These are phyloP conservation scores for Scelioninae gen. 1 DNA, from an alignment of 2,888 invertebrate species.

Conservation along the genomic window DNA sequence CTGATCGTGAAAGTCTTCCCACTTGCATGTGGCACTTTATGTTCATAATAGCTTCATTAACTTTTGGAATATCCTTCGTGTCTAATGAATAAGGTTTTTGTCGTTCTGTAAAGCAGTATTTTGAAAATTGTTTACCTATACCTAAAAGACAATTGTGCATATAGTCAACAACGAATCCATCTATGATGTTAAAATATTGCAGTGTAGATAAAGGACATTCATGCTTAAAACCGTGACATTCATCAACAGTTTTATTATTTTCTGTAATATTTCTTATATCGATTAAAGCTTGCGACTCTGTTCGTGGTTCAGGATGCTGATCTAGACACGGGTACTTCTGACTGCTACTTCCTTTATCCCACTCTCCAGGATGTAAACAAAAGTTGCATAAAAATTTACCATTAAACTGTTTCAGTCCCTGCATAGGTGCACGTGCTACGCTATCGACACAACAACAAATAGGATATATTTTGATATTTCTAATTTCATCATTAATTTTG, in stretches of 20 bases:
- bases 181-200: neutral
- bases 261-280: neutral
- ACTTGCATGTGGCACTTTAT: constrained; percentile 15
- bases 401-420: constrained; percentile 50
- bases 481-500: constrained; percentile 36
- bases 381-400: constrained; percentile 46
- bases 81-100: neutral
- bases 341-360: neutral
- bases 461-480: constrained; percentile 45
- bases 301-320: neutral
- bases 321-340: neutral
- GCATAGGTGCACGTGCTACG: constrained; percentile 32
- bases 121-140: constrained; percentile 27
- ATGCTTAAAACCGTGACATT: constrained; percentile 20
- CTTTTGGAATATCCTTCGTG: neutral
- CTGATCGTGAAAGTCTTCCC: constrained; percentile 24
- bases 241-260: neutral
- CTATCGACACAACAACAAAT: constrained; percentile 43
- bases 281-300: neutral
- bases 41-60: constrained; percentile 16
- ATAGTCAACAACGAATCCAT: constrained; percentile 37
- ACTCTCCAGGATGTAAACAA: constrained; percentile 58
- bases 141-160: constrained; percentile 9
- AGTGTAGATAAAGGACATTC: constrained; percentile 14
- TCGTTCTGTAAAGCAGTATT: constrained; percentile 52